A percentile compares a stretch with the other conserved stretches of the same genome.
phyloP scores from a whole-genome alignment of 2,113 vertebrate genomes.

The Entelurus aequoreus region DNA sequence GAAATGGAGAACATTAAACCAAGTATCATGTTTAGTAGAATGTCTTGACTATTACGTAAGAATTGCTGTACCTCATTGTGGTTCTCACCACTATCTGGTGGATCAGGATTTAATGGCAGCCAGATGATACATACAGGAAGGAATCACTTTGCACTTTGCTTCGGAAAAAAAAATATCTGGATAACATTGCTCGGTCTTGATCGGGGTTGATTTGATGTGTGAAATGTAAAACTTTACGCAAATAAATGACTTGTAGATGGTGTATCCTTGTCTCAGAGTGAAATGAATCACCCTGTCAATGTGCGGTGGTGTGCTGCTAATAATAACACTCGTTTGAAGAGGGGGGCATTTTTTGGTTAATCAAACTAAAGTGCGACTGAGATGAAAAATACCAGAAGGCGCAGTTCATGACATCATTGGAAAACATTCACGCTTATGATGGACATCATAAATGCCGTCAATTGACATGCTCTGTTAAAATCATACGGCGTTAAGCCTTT shows the following conservation, averaged over 20 bases:
- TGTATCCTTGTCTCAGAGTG: slow-evolving; percentile 43
- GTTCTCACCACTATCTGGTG: slow-evolving; percentile 37
- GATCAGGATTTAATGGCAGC: slow-evolving; percentile 33
- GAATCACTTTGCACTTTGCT: slow-evolving; percentile 28
- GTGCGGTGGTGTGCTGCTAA: slow-evolving; percentile 40
- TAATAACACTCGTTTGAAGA: slow-evolving; percentile 58
- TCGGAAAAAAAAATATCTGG: slow-evolving; percentile 12
- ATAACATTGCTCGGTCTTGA: slow-evolving; percentile 34
- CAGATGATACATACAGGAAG: slow-evolving; percentile 47
- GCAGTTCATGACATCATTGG: slow-evolving; percentile 7
- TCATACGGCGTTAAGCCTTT: not conserved
- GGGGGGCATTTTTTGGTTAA: slow-evolving; percentile 38
- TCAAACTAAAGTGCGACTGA: slow-evolving; percentile 17
- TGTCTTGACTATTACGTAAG: not conserved
- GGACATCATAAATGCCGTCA: slow-evolving; percentile 30
- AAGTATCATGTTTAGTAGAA: not conserved
- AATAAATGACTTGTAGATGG: slow-evolving; percentile 47
- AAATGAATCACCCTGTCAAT: slow-evolving; percentile 70
- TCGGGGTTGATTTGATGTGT: slow-evolving; percentile 39
- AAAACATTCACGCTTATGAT: slow-evolving; percentile 26
- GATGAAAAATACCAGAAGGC: slow-evolving; percentile 16
- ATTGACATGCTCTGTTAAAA: slow-evolving; percentile 34
- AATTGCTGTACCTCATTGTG: slow-evolving; percentile 17
- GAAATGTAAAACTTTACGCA: slow-evolving; percentile 64
- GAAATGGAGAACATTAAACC: not conserved